These are phyloP conservation scores for Drosophila longiperda DNA, from an alignment of 2,888 invertebrate species.

Conservation along the genomic window DNA sequence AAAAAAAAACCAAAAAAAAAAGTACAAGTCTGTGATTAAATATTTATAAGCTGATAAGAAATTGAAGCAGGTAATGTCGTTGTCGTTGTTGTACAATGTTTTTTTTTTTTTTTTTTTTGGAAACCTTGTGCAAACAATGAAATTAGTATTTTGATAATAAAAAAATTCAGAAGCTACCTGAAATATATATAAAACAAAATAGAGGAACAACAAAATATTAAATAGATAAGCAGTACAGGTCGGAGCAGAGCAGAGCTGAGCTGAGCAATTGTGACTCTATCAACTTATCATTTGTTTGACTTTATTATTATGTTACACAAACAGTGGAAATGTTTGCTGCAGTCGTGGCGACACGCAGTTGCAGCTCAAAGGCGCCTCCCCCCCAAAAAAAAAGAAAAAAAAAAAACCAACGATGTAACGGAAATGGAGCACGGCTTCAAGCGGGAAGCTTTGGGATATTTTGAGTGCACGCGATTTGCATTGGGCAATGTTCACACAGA, in stretches of 20 bases:
- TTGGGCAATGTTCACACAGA: conserved; percentile 73
- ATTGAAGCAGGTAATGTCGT: conserved; percentile 63
- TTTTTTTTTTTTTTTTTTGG: conserved; percentile 44
- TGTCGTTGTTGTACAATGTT: conserved; percentile 10
- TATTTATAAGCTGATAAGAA: conserved; percentile 79
- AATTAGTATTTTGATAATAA: conserved; percentile 81
- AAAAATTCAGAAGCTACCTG: conserved; percentile 81
- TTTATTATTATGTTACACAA: conserved; percentile 78
- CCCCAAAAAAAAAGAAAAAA: neutral
- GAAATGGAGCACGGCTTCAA: conserved; percentile 41
- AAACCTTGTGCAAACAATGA: conserved; percentile 80
- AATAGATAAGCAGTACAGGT: conserved; percentile 68
- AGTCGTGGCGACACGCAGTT: conserved; percentile 2
- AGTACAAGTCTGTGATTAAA: conserved; percentile 82
- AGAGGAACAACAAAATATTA: conserved; percentile 59
- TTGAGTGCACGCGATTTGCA: conserved; percentile 74
- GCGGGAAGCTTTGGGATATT: neutral
- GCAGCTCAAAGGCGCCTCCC: conserved; percentile 1
- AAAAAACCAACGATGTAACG: conserved; percentile 21
- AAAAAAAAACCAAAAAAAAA: conserved; percentile 41
- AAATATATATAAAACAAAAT: conserved; percentile 43
- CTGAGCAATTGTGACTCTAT: conserved; percentile 69
- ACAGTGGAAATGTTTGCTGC: conserved; percentile 58
- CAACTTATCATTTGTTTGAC: conserved; percentile 81
- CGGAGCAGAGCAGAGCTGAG: neutral